phyloP scores from a whole-genome alignment of 2,888 invertebrate species.

The Thumatha senex region DNA sequence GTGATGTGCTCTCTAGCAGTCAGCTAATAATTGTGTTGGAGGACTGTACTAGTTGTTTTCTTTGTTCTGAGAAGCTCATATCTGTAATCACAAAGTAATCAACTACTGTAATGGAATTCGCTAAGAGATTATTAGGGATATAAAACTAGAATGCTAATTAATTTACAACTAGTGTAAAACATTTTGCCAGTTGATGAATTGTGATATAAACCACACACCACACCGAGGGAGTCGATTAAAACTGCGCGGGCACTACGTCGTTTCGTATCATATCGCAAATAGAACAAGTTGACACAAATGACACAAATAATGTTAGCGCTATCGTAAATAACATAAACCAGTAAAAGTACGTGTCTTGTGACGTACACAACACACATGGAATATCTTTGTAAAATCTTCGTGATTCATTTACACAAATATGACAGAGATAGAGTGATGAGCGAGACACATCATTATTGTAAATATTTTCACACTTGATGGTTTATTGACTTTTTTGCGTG shows the following conservation, averaged over 20 bases:
- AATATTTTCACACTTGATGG: conserved; percentile 3
- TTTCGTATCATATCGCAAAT: conserved; percentile 60
- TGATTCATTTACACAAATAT: background rate
- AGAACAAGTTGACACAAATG: conserved; percentile 70
- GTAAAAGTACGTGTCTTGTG: conserved; percentile 27
- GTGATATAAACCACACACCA: conserved; percentile 5
- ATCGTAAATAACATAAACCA: conserved; percentile 59
- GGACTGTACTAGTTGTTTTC: background rate
- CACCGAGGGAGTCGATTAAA: conserved; percentile 18
- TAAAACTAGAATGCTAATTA: background rate
- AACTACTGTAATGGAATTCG: too few species aligned
- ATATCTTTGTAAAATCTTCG: background rate
- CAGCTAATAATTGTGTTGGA: conserved; percentile 6
- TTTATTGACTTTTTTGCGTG: background rate
- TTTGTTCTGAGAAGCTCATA: too few species aligned
- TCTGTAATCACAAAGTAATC: too few species aligned
- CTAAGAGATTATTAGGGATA: too few species aligned
- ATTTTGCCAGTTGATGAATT: too few species aligned
- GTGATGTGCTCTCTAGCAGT: conserved; percentile 59
- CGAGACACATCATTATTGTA: background rate
- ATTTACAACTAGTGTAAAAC: background rate
- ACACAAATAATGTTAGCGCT: conserved; percentile 71
- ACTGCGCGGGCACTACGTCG: conserved; percentile 36
- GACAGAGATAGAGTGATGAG: background rate
- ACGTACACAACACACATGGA: conserved; percentile 5